These are phyloP conservation scores for Lasioglossum calceatum DNA, from an alignment of 2,888 invertebrate genomes.

Conservation along the genomic window DNA sequence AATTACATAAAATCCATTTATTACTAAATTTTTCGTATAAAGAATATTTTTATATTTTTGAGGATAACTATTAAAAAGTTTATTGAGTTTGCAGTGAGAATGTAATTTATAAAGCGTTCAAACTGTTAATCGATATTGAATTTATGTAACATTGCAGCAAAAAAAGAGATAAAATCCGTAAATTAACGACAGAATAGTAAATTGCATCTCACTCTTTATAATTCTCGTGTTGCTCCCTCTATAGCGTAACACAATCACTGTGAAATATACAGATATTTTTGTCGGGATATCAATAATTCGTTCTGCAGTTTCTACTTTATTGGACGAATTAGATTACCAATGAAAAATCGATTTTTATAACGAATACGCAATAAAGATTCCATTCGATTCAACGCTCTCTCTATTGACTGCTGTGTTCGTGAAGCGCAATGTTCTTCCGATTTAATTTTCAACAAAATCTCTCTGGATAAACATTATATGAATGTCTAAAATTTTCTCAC, in stretches of 20 bases:
- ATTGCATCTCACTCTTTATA: neutral
- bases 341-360: constrained; percentile 4
- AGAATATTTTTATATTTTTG: neutral
- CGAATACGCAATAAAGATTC: neutral
- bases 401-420: neutral
- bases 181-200: neutral
- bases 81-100: neutral
- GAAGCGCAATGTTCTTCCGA: neutral
- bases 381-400: neutral
- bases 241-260: neutral
- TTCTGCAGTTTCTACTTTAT: neutral
- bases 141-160: no score
- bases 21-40: neutral
- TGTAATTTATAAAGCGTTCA: no score
- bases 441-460: neutral
- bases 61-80: neutral
- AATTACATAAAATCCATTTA: no score
- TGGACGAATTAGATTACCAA: no score
- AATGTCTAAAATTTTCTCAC: neutral
- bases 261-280: neutral
- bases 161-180: neutral
- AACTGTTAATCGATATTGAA: no score
- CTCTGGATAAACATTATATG: neutral
- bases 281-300: neutral
- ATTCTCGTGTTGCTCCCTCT: neutral